phyloP scores from a whole-genome alignment of 2,113 vertebrate genomes.

The Pseudonaja textilis region DNA sequence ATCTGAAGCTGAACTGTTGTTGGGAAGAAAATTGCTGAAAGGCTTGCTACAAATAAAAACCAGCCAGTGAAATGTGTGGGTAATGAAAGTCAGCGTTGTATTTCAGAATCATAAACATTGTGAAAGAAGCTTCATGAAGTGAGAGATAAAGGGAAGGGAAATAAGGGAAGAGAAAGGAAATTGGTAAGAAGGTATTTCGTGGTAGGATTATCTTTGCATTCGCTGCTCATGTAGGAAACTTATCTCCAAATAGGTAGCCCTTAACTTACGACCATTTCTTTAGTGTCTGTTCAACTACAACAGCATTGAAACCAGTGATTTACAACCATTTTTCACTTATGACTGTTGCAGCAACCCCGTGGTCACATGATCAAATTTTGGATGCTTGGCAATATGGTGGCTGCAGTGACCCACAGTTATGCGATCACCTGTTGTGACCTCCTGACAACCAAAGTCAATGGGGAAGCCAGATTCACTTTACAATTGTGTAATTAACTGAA shows the following conservation, averaged over 20 bases:
- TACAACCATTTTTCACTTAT: background rate
- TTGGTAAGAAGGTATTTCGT: background rate
- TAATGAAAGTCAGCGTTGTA: background rate
- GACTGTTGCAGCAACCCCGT: background rate
- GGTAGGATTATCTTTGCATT: background rate
- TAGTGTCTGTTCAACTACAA: background rate
- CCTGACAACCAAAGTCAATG: background rate
- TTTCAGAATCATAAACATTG: background rate
- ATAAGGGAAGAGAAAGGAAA: background rate
- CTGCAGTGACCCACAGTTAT: background rate
- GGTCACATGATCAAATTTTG: background rate
- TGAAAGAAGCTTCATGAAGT: slow-evolving; percentile 15
- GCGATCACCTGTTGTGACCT: background rate
- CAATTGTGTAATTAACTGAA: background rate
- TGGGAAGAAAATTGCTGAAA: background rate
- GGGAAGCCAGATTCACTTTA: background rate
- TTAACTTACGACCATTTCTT: background rate
- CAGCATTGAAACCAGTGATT: background rate
- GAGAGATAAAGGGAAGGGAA: background rate
- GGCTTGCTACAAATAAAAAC: slow-evolving; percentile 5
- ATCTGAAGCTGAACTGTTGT: background rate
- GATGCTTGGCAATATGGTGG: background rate
- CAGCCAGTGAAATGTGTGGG: background rate
- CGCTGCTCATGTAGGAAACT: background rate
- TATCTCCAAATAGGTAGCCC: background rate